Percentiles rank a stretch among this genome's conserved stretches.
These are phyloP conservation scores for Onychomys leucogaster DNA, from an alignment of 2,797 vertebrate species.

Conservation along the genomic window DNA sequence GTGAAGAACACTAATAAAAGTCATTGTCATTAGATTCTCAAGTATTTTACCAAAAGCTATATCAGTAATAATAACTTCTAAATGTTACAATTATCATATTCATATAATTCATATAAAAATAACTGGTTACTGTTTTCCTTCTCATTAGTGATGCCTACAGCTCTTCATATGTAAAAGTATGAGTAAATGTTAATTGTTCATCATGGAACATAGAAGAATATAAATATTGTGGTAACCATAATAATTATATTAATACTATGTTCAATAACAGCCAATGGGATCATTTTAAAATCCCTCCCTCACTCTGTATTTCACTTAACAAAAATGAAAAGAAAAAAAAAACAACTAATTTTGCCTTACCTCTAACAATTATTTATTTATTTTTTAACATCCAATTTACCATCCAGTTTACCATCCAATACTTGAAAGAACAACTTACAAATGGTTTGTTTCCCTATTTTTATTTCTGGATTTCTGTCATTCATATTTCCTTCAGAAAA, in stretches of 20 bases:
- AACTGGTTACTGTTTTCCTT: conserved; percentile 15
- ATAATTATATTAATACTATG: neutral
- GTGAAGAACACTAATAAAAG: conserved; percentile 25
- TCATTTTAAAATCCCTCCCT: neutral
- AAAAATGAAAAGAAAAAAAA: neutral
- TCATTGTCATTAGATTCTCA: conserved; percentile 26
- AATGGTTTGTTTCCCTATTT: neutral
- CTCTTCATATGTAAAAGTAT: neutral
- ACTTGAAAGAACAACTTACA: conserved; percentile 1
- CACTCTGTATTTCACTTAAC: neutral
- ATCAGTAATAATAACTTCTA: conserved; percentile 40
- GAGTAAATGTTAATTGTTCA: neutral
- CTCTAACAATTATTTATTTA: neutral
- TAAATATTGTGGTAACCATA: neutral
- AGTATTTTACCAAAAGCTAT: conserved; percentile 49
- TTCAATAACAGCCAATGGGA: neutral
- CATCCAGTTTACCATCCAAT: neutral
- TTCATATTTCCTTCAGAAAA: neutral
- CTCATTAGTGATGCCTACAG: conserved; percentile 7
- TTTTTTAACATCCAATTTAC: neutral
- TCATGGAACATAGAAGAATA: neutral
- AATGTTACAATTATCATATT: conserved; percentile 33
- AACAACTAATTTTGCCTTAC: neutral
- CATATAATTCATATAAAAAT: conserved; percentile 7
- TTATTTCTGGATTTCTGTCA: neutral